Conservation (phyloP, 2,888 invertebrate species). For the Amphipyra berbera region DNA sequence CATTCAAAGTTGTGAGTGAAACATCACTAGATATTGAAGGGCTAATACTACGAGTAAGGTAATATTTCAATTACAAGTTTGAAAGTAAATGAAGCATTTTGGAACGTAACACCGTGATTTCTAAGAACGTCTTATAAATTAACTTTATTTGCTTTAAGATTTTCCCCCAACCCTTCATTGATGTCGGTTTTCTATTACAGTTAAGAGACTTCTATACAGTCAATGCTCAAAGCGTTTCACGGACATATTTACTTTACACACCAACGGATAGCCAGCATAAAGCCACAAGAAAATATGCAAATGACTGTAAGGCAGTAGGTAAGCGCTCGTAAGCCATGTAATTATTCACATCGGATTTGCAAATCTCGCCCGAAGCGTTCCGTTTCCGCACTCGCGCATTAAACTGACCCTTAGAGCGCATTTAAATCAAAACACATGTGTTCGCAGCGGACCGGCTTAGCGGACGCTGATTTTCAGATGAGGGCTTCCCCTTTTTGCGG, state of each 20-base stretch:
- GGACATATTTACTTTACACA: conserved; percentile 68
- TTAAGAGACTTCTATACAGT: conserved; percentile 25
- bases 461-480: conserved; percentile 88
- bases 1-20: too few relatives aligned
- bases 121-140: background rate
- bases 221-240: conserved; percentile 52
- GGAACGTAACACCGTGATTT: background rate
- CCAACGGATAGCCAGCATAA: conserved; percentile 73
- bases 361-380: conserved; percentile 86
- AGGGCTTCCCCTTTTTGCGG: conserved; percentile 88
- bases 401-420: conserved; percentile 87
- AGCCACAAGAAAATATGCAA: conserved; percentile 89
- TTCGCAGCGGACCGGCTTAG: conserved; percentile 86
- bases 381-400: conserved; percentile 83
- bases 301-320: conserved; percentile 89
- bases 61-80: too few relatives aligned
- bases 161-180: conserved; percentile 4
- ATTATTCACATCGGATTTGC: conserved; percentile 90
- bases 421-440: conserved; percentile 90
- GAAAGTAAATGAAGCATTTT: background rate
- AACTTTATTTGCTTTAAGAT: background rate
- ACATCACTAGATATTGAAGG: too few relatives aligned
- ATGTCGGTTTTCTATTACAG: conserved; percentile 15
- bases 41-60: too few relatives aligned
- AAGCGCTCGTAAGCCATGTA: conserved; percentile 89